A percentile compares a stretch with the other conserved stretches of the same genome.
Evolutionary conservation across 2,888 invertebrate species (phyloP).

Genomic region (Oscheius myriophilus): DNA sequence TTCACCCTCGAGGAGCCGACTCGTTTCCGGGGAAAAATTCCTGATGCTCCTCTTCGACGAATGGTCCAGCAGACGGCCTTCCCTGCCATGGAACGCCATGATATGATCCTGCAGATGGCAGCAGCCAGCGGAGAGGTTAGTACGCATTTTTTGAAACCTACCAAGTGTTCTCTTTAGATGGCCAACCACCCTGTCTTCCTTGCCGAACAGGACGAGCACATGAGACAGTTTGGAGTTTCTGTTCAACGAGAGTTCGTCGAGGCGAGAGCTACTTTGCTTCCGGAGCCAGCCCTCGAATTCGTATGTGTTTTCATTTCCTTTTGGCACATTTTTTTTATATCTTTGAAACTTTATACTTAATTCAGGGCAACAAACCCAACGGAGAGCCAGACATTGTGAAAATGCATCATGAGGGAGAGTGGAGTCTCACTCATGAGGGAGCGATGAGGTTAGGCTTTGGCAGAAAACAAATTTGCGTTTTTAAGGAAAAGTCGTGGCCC

Average conservation of each 20-base stretch:
- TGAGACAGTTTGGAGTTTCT: slow-evolving; percentile 5
- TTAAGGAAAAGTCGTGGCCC: slow-evolving; percentile 4
- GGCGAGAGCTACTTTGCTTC: slow-evolving; percentile 29
- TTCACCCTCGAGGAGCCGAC: neutral
- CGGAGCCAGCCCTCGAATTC: slow-evolving; percentile 29
- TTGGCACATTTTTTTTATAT: no score
- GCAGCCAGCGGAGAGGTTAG: neutral
- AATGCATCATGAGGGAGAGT: no score
- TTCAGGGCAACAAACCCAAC: no score
- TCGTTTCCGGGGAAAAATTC: slow-evolving; percentile 19
- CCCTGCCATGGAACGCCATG: neutral
- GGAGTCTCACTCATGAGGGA: no score
- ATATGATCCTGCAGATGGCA: slow-evolving; percentile 17
- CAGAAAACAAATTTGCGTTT: neutral
- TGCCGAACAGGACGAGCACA: slow-evolving; percentile 27
- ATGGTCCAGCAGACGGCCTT: slow-evolving; percentile 22
- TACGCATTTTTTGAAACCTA: no score
- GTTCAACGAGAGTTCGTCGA: slow-evolving; percentile 23
- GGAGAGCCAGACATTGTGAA: no score
- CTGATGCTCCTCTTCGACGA: slow-evolving; percentile 6
- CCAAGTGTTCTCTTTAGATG: neutral
- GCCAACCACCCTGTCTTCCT: neutral
- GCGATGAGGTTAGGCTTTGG: no score
- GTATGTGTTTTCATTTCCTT: slow-evolving; percentile 9
- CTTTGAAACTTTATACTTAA: no score